Evolutionary conservation across 2,888 invertebrate genomes (phyloP).

Genomic region (Caenorhabditis sp.): DNA sequence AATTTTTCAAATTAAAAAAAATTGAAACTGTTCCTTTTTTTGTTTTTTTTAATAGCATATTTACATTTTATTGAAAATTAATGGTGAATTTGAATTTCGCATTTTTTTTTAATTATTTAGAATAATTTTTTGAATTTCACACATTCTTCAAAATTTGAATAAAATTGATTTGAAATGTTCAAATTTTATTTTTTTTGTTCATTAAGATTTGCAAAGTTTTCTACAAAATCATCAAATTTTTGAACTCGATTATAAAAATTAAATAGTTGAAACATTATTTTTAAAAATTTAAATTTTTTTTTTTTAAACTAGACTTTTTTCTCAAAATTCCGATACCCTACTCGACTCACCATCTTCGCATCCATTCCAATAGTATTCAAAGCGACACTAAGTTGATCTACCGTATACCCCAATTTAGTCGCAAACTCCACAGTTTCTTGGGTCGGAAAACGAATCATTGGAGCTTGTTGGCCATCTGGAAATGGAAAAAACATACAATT

Average conservation of each 20-base stretch:
- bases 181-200: too few species aligned
- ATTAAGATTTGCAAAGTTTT: neutral
- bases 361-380: constrained; percentile 91
- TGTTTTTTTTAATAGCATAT: too few species aligned
- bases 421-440: constrained; percentile 89
- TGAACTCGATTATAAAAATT: too few species aligned
- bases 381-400: constrained; percentile 90
- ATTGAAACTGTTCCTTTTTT: too few species aligned
- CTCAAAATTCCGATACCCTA: neutral
- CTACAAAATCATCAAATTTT: neutral
- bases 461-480: constrained; percentile 29
- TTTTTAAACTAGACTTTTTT: neutral
- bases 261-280: neutral
- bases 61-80: too few species aligned
- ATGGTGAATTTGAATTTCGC: too few species aligned
- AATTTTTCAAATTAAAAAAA: too few species aligned
- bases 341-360: constrained; percentile 67
- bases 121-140: too few species aligned
- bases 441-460: constrained; percentile 37
- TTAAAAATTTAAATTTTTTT: neutral
- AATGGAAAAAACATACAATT: neutral
- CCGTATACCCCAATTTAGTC: constrained; percentile 93
- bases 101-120: too few species aligned
- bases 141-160: too few species aligned
- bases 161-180: too few species aligned